Percentiles rank a stretch among this genome's conserved stretches.
These are phyloP conservation scores for Euphysa ruthae DNA, from an alignment of 30 jellyfish, hydroid and myxozoan genomes.

Conservation along the genomic window DNA sequence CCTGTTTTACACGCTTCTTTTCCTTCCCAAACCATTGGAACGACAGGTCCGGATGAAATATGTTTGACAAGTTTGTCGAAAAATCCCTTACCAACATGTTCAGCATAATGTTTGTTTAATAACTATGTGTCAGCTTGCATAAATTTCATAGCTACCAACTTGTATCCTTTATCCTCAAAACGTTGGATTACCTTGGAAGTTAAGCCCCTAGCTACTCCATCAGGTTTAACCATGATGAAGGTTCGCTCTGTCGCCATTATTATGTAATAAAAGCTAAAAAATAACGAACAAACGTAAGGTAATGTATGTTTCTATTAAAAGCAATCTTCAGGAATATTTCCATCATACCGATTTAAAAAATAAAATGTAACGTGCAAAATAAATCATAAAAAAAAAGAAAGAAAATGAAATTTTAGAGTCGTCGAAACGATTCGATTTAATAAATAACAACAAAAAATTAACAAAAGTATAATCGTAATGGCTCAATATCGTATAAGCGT, in stretches of 20 bases:
- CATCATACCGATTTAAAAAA: too few species aligned
- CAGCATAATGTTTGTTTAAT: constrained; percentile 75
- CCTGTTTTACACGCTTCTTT: constrained; percentile 71
- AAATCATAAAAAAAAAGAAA: too few species aligned
- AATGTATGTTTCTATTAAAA: too few species aligned
- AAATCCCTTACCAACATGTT: constrained; percentile 50
- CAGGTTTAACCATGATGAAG: constrained; percentile 94
- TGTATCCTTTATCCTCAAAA: constrained; percentile 86
- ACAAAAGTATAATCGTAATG: too few species aligned
- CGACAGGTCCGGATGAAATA: constrained; percentile 94
- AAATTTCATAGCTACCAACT: constrained; percentile 86
- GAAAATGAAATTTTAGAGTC: too few species aligned
- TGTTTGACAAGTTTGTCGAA: constrained; percentile 64
- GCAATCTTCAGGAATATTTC: too few species aligned
- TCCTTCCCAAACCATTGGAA: constrained; percentile 99
- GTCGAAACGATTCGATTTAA: too few species aligned
- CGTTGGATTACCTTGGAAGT: constrained; percentile 76
- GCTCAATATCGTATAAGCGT: too few species aligned
- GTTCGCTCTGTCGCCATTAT: constrained; percentile 73
- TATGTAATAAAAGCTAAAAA: too few species aligned
- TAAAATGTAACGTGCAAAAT: too few species aligned
- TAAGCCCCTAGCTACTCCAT: constrained; percentile 90
- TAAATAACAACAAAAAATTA: too few species aligned
- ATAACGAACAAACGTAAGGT: too few species aligned
- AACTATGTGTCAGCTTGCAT: constrained; percentile 74